A percentile compares a stretch with the other conserved stretches of the same genome.
Evolutionary conservation across 2,888 invertebrate genomes (phyloP).

Genomic region (Proisotoma minuta): DNA sequence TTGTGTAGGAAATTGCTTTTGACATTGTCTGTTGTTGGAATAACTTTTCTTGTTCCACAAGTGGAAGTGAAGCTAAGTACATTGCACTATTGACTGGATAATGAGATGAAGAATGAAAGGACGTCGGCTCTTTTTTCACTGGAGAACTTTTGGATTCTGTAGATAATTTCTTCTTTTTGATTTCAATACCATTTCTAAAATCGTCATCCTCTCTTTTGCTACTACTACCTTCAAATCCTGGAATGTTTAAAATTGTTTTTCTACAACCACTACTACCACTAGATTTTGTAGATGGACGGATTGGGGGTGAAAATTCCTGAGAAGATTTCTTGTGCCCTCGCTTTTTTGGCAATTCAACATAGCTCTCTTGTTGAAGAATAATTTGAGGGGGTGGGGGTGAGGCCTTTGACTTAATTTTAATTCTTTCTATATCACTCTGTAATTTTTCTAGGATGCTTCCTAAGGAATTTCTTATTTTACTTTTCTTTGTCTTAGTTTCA

Average conservation of each 20-base stretch:
- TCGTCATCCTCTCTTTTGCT: slow-evolving; percentile 24
- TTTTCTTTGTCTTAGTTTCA: too few relatives aligned
- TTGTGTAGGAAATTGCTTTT: slow-evolving; percentile 43
- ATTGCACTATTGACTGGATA: slow-evolving; percentile 5
- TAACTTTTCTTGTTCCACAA: slow-evolving; percentile 29
- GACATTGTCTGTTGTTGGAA: slow-evolving; percentile 40
- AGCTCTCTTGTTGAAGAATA: too few relatives aligned
- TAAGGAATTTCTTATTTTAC: too few relatives aligned
- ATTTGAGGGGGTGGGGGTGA: background rate
- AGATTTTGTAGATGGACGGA: slow-evolving; percentile 33
- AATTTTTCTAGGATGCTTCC: too few relatives aligned
- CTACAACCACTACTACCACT: slow-evolving; percentile 17
- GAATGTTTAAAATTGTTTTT: slow-evolving; percentile 38
- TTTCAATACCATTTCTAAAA: background rate
- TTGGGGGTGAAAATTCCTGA: slow-evolving; percentile 16
- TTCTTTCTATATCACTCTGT: too few relatives aligned
- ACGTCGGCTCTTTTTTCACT: background rate
- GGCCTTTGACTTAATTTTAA: too few relatives aligned
- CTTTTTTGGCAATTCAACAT: slow-evolving; percentile 37
- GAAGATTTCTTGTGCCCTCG: too few relatives aligned
- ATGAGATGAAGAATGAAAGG: background rate
- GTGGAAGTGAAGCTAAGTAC: slow-evolving; percentile 3
- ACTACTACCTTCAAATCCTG: slow-evolving; percentile 30
- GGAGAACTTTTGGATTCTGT: background rate
- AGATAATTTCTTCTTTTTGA: background rate